Evolutionary conservation across 2,888 invertebrate genomes (phyloP).

Genomic region (Cartodere bifasciata): DNA sequence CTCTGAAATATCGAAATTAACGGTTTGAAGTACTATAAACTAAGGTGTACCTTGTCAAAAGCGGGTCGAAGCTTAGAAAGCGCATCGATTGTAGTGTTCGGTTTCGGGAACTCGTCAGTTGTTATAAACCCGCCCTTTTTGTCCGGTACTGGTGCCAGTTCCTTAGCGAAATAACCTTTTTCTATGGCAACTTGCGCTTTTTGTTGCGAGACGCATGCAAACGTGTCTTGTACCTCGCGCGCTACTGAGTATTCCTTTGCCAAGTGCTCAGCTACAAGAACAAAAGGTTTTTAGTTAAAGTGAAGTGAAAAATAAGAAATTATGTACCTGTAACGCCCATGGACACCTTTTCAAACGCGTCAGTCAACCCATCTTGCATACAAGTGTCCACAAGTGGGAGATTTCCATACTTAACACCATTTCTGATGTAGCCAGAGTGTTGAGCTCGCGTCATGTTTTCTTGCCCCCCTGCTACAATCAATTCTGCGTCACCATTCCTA

Average conservation of each 20-base stretch:
- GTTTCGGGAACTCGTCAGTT: slow-evolving; percentile 59
- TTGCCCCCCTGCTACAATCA: slow-evolving; percentile 70
- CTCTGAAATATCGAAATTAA: slow-evolving; percentile 28
- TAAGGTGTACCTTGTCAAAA: slow-evolving; percentile 38
- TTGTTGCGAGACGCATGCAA: slow-evolving; percentile 54
- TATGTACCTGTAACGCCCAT: slow-evolving; percentile 76
- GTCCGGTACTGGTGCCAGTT: slow-evolving; percentile 53
- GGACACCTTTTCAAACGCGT: slow-evolving; percentile 58
- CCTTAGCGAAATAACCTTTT: slow-evolving; percentile 50
- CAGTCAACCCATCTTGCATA: slow-evolving; percentile 58
- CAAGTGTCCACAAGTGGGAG: slow-evolving; percentile 50
- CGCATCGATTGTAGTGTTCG: slow-evolving; percentile 44
- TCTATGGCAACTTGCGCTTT: slow-evolving; percentile 48
- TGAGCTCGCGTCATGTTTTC: slow-evolving; percentile 71
- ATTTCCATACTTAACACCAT: slow-evolving; percentile 54
- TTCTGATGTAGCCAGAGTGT: slow-evolving; percentile 50
- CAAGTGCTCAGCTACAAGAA: slow-evolving; percentile 56
- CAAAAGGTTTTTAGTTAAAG: slow-evolving; percentile 1
- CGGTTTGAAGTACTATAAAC: slow-evolving; percentile 3
- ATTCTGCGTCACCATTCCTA: slow-evolving; percentile 46
- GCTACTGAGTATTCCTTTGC: slow-evolving; percentile 51
- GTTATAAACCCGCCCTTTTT: slow-evolving; percentile 30
- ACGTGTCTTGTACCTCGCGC: slow-evolving; percentile 57
- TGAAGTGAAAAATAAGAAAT: slow-evolving; percentile 3
- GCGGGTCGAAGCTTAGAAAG: slow-evolving; percentile 50